Conservation (phyloP, 2,797 vertebrate genomes). For the Peromyscus aztecus region DNA sequence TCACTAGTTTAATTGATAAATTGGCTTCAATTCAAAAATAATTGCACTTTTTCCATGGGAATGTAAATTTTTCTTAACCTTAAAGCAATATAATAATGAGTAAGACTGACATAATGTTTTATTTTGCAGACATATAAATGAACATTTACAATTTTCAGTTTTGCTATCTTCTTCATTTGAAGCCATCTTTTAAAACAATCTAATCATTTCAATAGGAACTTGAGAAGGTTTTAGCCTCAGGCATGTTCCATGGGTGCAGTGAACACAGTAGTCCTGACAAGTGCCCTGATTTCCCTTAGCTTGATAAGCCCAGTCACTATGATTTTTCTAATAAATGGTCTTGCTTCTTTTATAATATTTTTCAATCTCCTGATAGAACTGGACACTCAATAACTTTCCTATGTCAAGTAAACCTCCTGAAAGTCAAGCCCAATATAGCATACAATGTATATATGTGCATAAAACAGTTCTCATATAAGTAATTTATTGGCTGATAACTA, state of each 20-base stretch:
- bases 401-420: not conserved
- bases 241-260: not conserved
- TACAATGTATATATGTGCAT: not conserved
- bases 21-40: conserved; percentile 31
- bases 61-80: conserved; percentile 33
- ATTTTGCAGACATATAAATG: conserved; percentile 43
- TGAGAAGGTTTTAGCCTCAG: not conserved
- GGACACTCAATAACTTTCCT: not conserved
- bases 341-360: conserved; percentile 21
- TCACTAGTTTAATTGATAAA: conserved; percentile 49
- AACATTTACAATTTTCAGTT: conserved; percentile 46
- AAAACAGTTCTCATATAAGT: not conserved
- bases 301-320: not conserved
- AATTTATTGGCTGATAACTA: not conserved
- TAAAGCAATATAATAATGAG: conserved; percentile 29
- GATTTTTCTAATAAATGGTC: conserved; percentile 52
- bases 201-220: conserved; percentile 52
- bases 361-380: conserved; percentile 34
- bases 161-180: conserved; percentile 36
- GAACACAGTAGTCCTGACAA: not conserved
- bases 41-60: not conserved
- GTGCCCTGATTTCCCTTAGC: conserved; percentile 17
- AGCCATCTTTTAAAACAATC: conserved; percentile 5
- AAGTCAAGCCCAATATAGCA: not conserved
- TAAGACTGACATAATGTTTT: conserved; percentile 50